Base-by-base conservation (phyloP, 1,140 invertebrate species). In the Luehdorfia chinensis region DNA sequence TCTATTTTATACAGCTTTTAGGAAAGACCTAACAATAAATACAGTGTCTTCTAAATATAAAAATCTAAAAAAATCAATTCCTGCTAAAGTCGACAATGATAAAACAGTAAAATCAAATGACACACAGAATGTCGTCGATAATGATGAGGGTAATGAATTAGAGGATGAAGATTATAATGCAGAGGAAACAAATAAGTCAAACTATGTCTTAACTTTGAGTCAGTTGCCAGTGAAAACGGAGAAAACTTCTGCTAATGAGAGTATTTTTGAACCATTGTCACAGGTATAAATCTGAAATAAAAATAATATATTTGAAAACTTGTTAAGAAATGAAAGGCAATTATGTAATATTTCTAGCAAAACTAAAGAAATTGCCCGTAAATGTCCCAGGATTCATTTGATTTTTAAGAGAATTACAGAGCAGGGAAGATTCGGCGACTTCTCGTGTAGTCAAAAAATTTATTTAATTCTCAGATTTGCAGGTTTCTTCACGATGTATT, bases 131-230 rank as follows among this genome's bases (percentile, higher is more conserved):
- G 54, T 21, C 14, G 47, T 54, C 33, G 53, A 54, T 28, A 50
- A 57, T 33, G 49, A 67, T 18, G 18, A 31, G 19, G 50, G 60
- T 11, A 47, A 13, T 41, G 61, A 50, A 27, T 41, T 45, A 12
- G 60, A 68, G 11, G 78, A 88, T 25, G 80, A 86, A 19, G 72
- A 83, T 14, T 62, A 76, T 21, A 54, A 59, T 34, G 72, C 87
- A 32, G 84, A 90, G 43, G 77, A 87, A 27, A 28, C 59, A 1
- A 89, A 89, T 55, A 88, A 89, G 68, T 91, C 91, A 31, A 91
- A 89, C 67, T 94, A 93, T 60, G 61, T 93, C 45, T 76, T 94
- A 11, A 93, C 92, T 27, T 89, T 94, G 69, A 90, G 91, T 1
- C 92, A 94, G 83, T 62, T 77, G 25, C 59, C 41, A 8, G 75